These are phyloP conservation scores for Gambusia yucatana DNA, from an alignment of 2,797 vertebrate genomes.

Conservation along the genomic window DNA sequence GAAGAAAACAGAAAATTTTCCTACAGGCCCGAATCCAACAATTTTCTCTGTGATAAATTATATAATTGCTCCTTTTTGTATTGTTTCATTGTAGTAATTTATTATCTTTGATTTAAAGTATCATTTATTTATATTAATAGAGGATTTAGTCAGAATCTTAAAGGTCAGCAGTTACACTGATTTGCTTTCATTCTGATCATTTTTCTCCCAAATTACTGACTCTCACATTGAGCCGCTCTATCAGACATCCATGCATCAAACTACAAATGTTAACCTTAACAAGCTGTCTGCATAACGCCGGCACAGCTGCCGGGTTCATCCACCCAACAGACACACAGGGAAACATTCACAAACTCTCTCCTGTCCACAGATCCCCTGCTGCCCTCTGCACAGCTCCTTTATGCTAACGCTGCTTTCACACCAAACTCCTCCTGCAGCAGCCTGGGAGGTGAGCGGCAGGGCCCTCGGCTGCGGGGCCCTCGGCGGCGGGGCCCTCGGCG, in stretches of 20 bases:
- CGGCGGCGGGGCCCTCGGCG: background rate
- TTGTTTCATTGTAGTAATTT: background rate
- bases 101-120: background rate
- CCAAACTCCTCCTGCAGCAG: conserved; percentile 61
- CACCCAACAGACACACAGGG: background rate
- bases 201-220: conserved; percentile 24
- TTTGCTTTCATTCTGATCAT: conserved; percentile 11
- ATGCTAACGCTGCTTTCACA: conserved; percentile 61
- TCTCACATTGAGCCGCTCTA: conserved; percentile 8
- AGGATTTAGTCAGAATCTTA: background rate
- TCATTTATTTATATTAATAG: background rate
- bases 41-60: background rate
- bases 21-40: background rate
- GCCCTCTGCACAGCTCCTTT: conserved; percentile 61
- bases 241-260: conserved; percentile 13
- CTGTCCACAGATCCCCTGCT: conserved; percentile 35
- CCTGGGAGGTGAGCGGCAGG: conserved; percentile 30
- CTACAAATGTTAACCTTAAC: conserved; percentile 21
- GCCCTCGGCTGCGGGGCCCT: conserved; percentile 47
- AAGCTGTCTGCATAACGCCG: conserved; percentile 9
- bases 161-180: background rate
- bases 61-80: background rate
- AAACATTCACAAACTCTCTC: conserved; percentile 26
- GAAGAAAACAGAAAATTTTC: background rate
- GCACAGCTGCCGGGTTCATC: background rate